These are phyloP conservation scores for Esox masquinongy DNA, from an alignment of 2,797 vertebrate species.

Conservation along the genomic window DNA sequence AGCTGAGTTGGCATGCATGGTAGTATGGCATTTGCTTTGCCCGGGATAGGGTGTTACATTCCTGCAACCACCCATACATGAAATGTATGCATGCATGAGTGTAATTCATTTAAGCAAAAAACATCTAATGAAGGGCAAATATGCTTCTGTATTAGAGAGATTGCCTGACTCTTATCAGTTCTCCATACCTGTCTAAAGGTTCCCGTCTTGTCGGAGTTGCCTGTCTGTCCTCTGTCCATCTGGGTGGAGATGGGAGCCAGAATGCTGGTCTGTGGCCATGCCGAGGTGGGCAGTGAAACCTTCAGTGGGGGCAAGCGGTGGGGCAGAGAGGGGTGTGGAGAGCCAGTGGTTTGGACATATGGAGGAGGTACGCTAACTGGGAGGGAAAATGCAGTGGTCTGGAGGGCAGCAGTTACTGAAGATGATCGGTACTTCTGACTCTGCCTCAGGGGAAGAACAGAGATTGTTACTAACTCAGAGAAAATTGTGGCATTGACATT, in stretches of 20 bases:
- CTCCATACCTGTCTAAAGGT: neutral
- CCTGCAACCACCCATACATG: too few species aligned
- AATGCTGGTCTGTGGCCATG: neutral
- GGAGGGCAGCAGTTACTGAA: neutral
- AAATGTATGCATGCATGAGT: too few species aligned
- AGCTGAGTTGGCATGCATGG: too few species aligned
- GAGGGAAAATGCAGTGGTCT: neutral
- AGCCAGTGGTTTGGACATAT: neutral
- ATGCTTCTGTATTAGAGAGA: neutral
- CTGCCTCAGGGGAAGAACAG: neutral
- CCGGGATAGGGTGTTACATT: too few species aligned
- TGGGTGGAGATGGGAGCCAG: neutral
- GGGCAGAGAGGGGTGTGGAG: neutral
- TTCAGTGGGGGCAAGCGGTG: neutral
- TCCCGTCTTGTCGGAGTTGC: neutral
- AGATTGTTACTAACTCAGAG: neutral
- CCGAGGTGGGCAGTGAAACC: neutral
- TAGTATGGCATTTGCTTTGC: too few species aligned
- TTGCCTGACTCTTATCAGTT: neutral
- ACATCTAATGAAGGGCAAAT: too few species aligned
- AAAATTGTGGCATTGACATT: too few species aligned
- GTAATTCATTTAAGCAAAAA: too few species aligned
- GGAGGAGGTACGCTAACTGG: neutral
- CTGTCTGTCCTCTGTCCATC: neutral
- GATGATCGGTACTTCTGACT: neutral